Base-by-base conservation (phyloP, 2,113 vertebrate species). In the Sylvia atricapilla region DNA sequence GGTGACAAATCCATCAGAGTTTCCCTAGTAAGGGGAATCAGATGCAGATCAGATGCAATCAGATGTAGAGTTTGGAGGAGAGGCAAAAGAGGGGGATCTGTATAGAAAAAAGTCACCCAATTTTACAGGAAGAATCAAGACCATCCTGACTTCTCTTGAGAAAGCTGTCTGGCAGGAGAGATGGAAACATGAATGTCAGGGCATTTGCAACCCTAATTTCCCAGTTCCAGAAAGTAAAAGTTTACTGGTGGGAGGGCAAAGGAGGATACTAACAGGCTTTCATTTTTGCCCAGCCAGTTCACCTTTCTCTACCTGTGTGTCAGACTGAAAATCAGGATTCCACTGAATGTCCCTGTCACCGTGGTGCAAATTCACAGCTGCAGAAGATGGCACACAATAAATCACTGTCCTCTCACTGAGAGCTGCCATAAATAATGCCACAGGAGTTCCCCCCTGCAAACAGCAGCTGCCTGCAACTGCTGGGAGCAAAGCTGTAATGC, bases 371-470 rank as follows among this genome's bases (percentile, higher is more conserved):
- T 87, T 91, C 97, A 94, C 95, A 97, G 96, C 79, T 92, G 92
- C 87, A 75, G 75, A 53, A 90, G 91, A 91, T 86, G 84, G 90
- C 11, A 37, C 80, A 16, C 47, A 75, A 84, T 97, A 95, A 92
- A 97, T 97, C 97, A 96, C 39, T 96, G 92, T 96, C 95, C 89
- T 94, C 92, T 84, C 89, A 47, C 46, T 41, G 90, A 96, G 87
- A 93, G 93, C 90, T 94, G 96, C 90, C 96, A 97, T 98, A 97
- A 97, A 97, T 97, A 97, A 98, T 95, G 85, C 91, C 76, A 78
- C 59, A 59, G 94, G 86, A 95, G 69, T 21, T 82, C 90, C 69
- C 49, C 89, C 74, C 76, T 93, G 93, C 93, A 97, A 96, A 87
- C 67, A 93, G n/a, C 95, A 97, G 95, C 94, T 96, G 95, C 58